phyloP scores from a whole-genome alignment of 2,797 vertebrate species.

The Pangasius mekongensis region DNA sequence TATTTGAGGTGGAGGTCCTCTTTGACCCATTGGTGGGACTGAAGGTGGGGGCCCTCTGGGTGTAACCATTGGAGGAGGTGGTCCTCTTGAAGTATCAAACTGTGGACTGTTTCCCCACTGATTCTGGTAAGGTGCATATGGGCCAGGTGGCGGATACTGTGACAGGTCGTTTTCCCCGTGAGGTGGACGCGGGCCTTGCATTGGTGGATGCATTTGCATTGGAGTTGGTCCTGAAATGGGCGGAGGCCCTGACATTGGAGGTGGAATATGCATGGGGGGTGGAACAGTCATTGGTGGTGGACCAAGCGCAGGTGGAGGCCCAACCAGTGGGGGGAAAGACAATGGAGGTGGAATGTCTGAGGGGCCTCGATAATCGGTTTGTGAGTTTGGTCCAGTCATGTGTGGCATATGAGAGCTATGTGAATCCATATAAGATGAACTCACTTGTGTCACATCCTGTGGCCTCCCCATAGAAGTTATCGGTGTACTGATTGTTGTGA shows the following conservation, averaged over 20 bases:
- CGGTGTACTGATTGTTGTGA: slow-evolving; percentile 61
- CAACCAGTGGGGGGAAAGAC: slow-evolving; percentile 62
- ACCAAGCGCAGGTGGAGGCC: slow-evolving; percentile 71
- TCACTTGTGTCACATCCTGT: slow-evolving; percentile 63
- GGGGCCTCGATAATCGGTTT: slow-evolving; percentile 68
- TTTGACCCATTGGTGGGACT: slow-evolving; percentile 72
- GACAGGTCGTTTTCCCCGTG: slow-evolving; percentile 69
- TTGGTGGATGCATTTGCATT: slow-evolving; percentile 65
- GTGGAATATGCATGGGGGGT: slow-evolving; percentile 64
- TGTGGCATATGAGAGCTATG: slow-evolving; percentile 71
- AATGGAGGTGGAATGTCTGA: slow-evolving; percentile 70
- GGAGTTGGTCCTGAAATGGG: slow-evolving; percentile 69
- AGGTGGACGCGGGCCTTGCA: slow-evolving; percentile 67
- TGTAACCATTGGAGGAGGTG: slow-evolving; percentile 70
- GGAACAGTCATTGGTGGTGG: slow-evolving; percentile 70
- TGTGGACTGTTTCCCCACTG: slow-evolving; percentile 77
- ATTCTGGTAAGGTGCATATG: slow-evolving; percentile 76
- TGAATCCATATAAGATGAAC: slow-evolving; percentile 63
- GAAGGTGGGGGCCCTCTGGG: slow-evolving; percentile 74
- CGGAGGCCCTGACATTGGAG: slow-evolving; percentile 57
- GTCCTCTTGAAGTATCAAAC: slow-evolving; percentile 72
- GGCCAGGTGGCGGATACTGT: slow-evolving; percentile 67
- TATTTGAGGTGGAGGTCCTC: slow-evolving; percentile 82
- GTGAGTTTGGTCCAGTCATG: slow-evolving; percentile 63
- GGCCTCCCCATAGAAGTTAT: slow-evolving; percentile 69